Evolutionary conservation across 2,888 invertebrate species (phyloP).

Genomic region (Hoplodrina blanda): DNA sequence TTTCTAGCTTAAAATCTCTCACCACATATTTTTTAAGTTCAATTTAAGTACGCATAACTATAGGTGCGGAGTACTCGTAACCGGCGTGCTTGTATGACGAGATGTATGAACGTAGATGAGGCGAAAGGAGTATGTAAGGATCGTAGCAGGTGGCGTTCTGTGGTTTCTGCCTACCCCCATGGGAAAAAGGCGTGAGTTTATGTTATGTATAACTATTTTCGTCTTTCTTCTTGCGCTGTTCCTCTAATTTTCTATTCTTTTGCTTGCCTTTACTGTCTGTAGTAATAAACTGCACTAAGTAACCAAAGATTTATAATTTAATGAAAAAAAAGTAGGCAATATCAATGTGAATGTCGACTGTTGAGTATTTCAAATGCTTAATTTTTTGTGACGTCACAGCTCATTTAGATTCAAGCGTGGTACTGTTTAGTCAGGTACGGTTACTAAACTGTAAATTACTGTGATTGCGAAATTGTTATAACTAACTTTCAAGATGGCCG

Average conservation of each 20-base stretch:
- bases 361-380: constrained; percentile 20
- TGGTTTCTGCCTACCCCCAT: too few species aligned
- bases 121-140: too few species aligned
- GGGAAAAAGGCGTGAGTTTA: too few species aligned
- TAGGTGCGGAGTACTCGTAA: too few species aligned
- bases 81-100: too few species aligned
- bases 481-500: constrained; percentile 12
- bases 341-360: background rate
- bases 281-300: constrained; percentile 13
- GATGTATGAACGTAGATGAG: too few species aligned
- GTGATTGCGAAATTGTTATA: constrained; percentile 24
- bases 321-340: constrained; percentile 24
- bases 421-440: constrained; percentile 14
- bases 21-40: background rate
- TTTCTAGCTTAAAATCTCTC: background rate
- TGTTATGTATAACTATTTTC: background rate
- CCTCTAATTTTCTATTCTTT: background rate
- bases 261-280: constrained; percentile 10
- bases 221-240: constrained; percentile 18
- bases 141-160: too few species aligned
- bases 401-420: constrained; percentile 2
- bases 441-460: constrained; percentile 24
- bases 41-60: background rate
- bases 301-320: constrained; percentile 49
- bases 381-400: constrained; percentile 1